phyloP scores from a whole-genome alignment of 2,888 invertebrate genomes.

The Drosophila mulleri region DNA sequence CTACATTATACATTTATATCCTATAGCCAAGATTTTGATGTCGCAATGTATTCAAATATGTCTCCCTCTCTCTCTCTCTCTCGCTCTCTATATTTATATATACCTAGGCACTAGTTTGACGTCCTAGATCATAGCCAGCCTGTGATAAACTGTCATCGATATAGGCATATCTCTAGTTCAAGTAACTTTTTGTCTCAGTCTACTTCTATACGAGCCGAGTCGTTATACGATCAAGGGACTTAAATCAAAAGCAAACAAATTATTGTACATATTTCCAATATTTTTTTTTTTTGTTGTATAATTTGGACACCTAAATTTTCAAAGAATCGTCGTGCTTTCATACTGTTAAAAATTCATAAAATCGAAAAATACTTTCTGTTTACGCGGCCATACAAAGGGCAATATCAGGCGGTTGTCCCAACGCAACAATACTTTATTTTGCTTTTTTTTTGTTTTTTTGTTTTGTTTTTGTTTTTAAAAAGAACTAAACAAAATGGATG shows the following conservation, averaged over 20 bases:
- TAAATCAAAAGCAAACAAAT: not conserved
- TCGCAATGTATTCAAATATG: not conserved
- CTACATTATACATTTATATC: slow-evolving; percentile 2
- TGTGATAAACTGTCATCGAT: too few species aligned
- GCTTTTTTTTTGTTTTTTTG: not conserved
- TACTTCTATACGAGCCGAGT: not conserved
- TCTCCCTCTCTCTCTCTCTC: too few species aligned
- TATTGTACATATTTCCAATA: not conserved
- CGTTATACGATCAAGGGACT: not conserved
- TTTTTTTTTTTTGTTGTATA: not conserved
- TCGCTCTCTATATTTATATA: not conserved
- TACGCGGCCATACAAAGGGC: not conserved
- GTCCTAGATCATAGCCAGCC: not conserved
- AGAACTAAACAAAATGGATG: not conserved
- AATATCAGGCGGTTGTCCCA: not conserved
- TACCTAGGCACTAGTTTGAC: not conserved
- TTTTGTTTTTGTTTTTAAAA: not conserved
- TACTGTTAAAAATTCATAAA: not conserved
- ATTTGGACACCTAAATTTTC: not conserved
- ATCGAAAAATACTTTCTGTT: not conserved
- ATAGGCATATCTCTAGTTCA: too few species aligned
- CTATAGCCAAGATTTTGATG: not conserved
- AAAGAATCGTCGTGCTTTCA: not conserved
- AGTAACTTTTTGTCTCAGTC: not conserved
- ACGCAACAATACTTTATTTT: not conserved